A percentile compares a stretch with the other conserved stretches of the same genome.
Evolutionary conservation across 2,797 vertebrate genomes (phyloP).

Genomic region (Cyclopterus lumpus): DNA sequence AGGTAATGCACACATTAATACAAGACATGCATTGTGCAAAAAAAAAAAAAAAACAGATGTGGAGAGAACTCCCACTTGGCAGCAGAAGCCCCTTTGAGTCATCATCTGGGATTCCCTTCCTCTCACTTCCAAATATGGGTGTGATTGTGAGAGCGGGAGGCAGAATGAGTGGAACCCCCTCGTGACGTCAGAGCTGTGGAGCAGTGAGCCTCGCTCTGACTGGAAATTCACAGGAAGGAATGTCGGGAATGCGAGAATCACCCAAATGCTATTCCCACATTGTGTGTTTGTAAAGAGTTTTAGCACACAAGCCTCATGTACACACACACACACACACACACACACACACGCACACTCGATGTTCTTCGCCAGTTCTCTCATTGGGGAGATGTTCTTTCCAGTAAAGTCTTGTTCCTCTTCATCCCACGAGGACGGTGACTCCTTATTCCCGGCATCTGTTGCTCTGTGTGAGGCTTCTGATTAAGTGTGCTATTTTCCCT

Average conservation of each 20-base stretch:
- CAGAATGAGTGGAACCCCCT: slow-evolving; percentile 78
- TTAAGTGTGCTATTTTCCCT: slow-evolving; percentile 58
- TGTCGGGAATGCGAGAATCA: slow-evolving; percentile 77
- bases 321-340: slow-evolving; percentile 26
- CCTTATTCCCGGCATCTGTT: slow-evolving; percentile 77
- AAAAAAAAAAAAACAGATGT: slow-evolving; percentile 77
- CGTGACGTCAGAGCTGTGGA: slow-evolving; percentile 79
- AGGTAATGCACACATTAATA: slow-evolving; percentile 53
- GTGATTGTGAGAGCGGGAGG: slow-evolving; percentile 75
- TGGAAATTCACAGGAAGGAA: slow-evolving; percentile 80
- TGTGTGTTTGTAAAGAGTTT: slow-evolving; percentile 61
- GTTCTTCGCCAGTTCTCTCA: slow-evolving; percentile 53
- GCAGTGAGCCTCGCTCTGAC: slow-evolving; percentile 69
- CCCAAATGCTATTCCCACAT: slow-evolving; percentile 59
- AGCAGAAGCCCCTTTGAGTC: slow-evolving; percentile 80
- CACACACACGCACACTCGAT: slow-evolving; percentile 29
- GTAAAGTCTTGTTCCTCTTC: slow-evolving; percentile 62
- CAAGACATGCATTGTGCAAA: slow-evolving; percentile 37
- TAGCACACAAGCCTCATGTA: slow-evolving; percentile 24
- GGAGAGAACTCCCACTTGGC: slow-evolving; percentile 80
- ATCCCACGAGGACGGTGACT: slow-evolving; percentile 66
- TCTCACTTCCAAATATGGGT: slow-evolving; percentile 86
- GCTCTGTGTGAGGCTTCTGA: slow-evolving; percentile 68
- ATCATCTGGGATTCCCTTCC: slow-evolving; percentile 87
- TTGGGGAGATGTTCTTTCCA: slow-evolving; percentile 71